phyloP scores from a whole-genome alignment of 1,140 invertebrate genomes.

The Drosophila sproati region DNA sequence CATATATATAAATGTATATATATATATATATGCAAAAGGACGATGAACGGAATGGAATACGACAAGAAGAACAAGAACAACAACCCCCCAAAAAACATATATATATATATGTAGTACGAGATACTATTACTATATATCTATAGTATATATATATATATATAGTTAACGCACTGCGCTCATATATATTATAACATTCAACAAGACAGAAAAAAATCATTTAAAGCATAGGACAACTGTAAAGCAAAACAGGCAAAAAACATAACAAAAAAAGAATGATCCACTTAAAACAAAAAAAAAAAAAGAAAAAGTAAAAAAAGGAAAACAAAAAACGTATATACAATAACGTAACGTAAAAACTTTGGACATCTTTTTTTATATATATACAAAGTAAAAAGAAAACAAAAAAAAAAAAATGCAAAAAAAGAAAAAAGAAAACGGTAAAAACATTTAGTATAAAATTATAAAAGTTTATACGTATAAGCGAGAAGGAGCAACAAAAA shows the following conservation, averaged over 20 bases:
- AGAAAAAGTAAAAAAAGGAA: constrained; percentile 17
- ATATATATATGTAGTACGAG: constrained; percentile 78
- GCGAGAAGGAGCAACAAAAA: constrained; percentile 48
- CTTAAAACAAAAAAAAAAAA: constrained; percentile 56
- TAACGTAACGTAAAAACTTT: constrained; percentile 81
- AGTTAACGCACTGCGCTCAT: constrained; percentile 72
- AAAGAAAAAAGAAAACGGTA: constrained; percentile 63
- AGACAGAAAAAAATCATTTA: constrained; percentile 56
- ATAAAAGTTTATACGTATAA: constrained; percentile 83
- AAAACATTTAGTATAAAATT: constrained; percentile 84
- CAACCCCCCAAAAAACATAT: constrained; percentile 70
- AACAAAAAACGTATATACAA: constrained; percentile 75
- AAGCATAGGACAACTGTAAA: constrained; percentile 74
- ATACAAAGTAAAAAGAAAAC: constrained; percentile 71
- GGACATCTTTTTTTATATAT: constrained; percentile 83
- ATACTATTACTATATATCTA: constrained; percentile 66
- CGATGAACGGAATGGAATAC: constrained; percentile 4
- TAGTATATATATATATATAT: constrained; percentile 59
- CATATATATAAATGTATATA: constrained; percentile 55
- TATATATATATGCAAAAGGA: constrained; percentile 47
- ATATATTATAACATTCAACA: constrained; percentile 73
- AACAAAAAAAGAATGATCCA: constrained; percentile 70
- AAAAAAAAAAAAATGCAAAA: constrained; percentile 49
- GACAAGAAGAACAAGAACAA: constrained; percentile 34
- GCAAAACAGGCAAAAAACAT: constrained; percentile 38